Base-by-base conservation (phyloP, 2,888 invertebrate genomes). In the Bedellia somnulentella region DNA sequence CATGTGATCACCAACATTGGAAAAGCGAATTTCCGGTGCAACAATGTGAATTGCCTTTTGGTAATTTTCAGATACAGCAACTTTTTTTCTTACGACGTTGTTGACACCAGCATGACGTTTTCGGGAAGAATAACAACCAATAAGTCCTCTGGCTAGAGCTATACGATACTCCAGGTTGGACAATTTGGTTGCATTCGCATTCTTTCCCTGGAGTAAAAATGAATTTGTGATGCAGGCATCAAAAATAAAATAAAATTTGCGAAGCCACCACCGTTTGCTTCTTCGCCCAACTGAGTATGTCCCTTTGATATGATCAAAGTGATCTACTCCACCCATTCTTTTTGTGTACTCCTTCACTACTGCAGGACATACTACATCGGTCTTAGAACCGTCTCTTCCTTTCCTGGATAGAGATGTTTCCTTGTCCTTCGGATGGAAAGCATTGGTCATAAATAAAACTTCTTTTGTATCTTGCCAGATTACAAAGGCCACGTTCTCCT, bases 381-480 rank as follows among this genome's bases (percentile, higher is more conserved):
- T 18, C 15, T 26, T 26, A 8, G 26, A 15, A 13, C 26, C 26
- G 13, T 26, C 26, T 10, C 15, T 26, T 13, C 15, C 15, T 15
- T 14, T 26, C 26, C 26, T 13, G 13, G 26, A 8, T 8, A 26
- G 15, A 15, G 9, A 9, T 8, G 26, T 26, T 26, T 26, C 15
- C 8, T 13, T 13, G 13, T n/a, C 26, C 9, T 26, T 26, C 6
- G 26, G 26, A 13, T 26, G 26, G 14, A 26, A 26, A 6, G 45
- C 43, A 34, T 34, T 48, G 10, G 37, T 43, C 24, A 47, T 24
- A 4, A 49, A 18, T 16, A 37, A 22, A 31, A 42, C 37, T 15
- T 43, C 39, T 38, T 47, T 43, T 9, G 38, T 47, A 31, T 48
- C 46, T 33, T 43, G 36, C 47, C 45, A 47, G 18, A 41, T 33